Evolutionary conservation across 2,113 vertebrate species (phyloP).

Genomic region (Cervus canadensis): DNA sequence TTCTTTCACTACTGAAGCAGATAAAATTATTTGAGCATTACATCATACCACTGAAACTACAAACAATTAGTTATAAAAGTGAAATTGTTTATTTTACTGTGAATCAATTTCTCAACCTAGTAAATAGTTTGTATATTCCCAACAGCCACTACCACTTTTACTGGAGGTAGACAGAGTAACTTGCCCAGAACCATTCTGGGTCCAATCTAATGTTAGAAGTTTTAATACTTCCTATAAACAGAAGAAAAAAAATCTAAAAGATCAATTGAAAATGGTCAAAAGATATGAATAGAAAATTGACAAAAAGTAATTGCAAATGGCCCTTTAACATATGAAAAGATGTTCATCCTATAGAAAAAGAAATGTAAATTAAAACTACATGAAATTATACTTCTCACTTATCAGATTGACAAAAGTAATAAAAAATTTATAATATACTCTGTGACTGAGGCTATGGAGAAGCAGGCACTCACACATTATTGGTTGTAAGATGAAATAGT

Average conservation of each 20-base stretch:
- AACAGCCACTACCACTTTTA: neutral
- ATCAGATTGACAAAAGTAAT: constrained; percentile 46
- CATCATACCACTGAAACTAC: neutral
- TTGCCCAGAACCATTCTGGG: neutral
- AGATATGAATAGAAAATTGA: neutral
- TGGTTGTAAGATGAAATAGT: neutral
- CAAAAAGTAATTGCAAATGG: neutral
- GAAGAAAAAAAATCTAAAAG: neutral
- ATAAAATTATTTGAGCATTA: constrained; percentile 11
- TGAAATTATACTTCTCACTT: constrained; percentile 19
- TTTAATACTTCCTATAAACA: neutral
- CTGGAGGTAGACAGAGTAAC: neutral
- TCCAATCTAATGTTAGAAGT: neutral
- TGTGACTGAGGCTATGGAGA: neutral
- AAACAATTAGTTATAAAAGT: constrained; percentile 39
- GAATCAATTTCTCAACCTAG: neutral
- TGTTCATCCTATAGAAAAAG: neutral
- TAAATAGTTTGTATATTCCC: neutral
- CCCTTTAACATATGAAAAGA: neutral
- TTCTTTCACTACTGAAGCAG: neutral
- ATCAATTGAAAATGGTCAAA: neutral
- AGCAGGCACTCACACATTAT: neutral
- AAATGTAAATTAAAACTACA: constrained; percentile 32
- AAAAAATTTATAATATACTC: neutral
- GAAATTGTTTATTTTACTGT: neutral